Evolutionary conservation across 2,113 vertebrate species (phyloP).

Genomic region (Ginglymostoma cirratum): DNA sequence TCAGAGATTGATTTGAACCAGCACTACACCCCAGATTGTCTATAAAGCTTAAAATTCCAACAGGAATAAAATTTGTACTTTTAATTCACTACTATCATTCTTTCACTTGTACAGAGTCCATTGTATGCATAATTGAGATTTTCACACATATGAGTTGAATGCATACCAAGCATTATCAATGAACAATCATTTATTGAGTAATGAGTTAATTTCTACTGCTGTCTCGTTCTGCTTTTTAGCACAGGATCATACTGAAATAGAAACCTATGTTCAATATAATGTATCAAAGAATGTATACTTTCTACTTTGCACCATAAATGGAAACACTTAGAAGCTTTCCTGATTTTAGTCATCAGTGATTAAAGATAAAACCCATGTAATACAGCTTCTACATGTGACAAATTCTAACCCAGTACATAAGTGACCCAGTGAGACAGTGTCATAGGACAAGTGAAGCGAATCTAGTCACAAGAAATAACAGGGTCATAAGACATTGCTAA

Average conservation of each 20-base stretch:
- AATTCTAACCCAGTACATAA: slow-evolving; percentile 55
- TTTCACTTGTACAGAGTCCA: background rate
- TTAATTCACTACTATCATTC: background rate
- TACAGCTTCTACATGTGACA: slow-evolving; percentile 50
- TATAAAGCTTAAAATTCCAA: background rate
- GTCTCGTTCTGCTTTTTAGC: background rate
- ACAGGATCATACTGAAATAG: background rate
- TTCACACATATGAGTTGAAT: background rate
- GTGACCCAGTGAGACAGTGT: slow-evolving; percentile 62
- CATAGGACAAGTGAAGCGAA: slow-evolving; percentile 65
- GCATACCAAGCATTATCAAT: background rate
- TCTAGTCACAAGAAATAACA: slow-evolving; percentile 75
- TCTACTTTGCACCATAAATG: slow-evolving; percentile 6
- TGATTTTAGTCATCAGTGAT: background rate
- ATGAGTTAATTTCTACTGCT: slow-evolving; percentile 9
- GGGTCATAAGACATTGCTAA: slow-evolving; percentile 73
- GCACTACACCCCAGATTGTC: background rate
- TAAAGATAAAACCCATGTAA: slow-evolving; percentile 29
- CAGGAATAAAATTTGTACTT: background rate
- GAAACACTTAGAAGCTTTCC: background rate
- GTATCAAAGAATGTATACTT: background rate
- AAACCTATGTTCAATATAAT: background rate
- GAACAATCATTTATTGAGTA: background rate
- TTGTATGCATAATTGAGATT: background rate
- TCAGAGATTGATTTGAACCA: background rate